Evolutionary conservation across 1,140 invertebrate species (phyloP), one percentile per base, ranked within the genome.

Genomic region (Atta colombica): DNA sequence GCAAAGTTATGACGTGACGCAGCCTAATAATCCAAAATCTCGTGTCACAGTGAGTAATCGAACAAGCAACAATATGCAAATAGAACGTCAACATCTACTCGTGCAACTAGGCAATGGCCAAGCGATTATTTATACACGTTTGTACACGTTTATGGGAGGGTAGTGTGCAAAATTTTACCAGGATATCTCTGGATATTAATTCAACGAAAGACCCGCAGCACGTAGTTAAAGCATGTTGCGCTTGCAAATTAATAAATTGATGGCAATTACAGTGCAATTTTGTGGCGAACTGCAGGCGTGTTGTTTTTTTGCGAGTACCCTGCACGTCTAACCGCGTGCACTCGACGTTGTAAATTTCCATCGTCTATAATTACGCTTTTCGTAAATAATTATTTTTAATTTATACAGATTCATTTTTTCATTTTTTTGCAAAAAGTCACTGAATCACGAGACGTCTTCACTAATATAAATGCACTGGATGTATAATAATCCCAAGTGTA

Each of bases 191-290:
- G 6, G 21, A 71, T 45, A 71, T 71, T 71, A 71, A 81, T 81
- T 81, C 51, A n/a, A 45, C 51, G 35, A 14, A 21, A 69, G n/a
- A 65, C 12, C 12, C 45, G 28, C 58, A 45, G 18, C 58, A 49
- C 55, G 55, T 16, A 53, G 45, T 53, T 68, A 16, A 68, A 80
- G 2, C 28, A 3, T 25, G 74, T 60, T n/a, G 74, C 77, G 18
- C 28, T n/a, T 49, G 18, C 77, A 28, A 21, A 68, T 80, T 80
- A 68, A 80, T 80, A 80, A 80, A 80, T 68, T 80, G 18, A 80
- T 35, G n/a, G 28, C 61, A 78, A 77, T 63, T 77, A 49, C 58
- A n/a, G 14, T 39, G 25, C 39, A 65, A 68, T 68, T 51, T 78
- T 16, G 28, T 45, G 45, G 39, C 45, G 18, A 51, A 28, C 60